Conservation (phyloP, 2,888 invertebrate species). For the Protonemura montana region DNA sequence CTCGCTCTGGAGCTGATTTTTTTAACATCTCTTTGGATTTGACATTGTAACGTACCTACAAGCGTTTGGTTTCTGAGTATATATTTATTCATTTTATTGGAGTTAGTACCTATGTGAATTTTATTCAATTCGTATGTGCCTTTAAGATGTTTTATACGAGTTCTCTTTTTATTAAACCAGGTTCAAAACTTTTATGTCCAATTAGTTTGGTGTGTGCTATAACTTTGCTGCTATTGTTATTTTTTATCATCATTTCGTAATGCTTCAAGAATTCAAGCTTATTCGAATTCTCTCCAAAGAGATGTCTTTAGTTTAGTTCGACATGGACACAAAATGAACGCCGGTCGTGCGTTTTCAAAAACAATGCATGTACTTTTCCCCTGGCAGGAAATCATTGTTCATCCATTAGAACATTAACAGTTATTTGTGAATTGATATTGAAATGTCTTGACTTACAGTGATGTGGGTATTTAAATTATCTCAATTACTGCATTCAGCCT, state of each 20-base stretch:
- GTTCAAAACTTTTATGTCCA: background rate
- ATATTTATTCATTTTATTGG: no score
- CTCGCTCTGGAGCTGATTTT: background rate
- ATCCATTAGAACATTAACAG: no score
- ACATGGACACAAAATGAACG: background rate
- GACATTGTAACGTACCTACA: background rate
- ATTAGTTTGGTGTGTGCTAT: conserved; percentile 21
- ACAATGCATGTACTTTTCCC: no score
- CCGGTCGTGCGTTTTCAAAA: background rate
- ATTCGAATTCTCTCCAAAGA: background rate
- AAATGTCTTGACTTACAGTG: no score
- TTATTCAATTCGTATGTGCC: background rate
- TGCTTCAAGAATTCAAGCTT: conserved; percentile 17
- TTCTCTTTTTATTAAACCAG: background rate
- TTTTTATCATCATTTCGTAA: conserved; percentile 26
- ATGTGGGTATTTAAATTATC: no score
- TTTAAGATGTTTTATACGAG: background rate
- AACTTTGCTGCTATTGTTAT: background rate
- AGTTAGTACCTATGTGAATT: background rate
- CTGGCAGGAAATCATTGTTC: no score
- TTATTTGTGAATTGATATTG: no score
- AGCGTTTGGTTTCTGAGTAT: background rate
- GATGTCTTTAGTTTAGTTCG: background rate
- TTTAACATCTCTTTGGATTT: background rate
- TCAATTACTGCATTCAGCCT: no score